Percentiles rank a stretch among this genome's conserved stretches.
These are phyloP conservation scores for Calliopsis andreniformis DNA, from an alignment of 1,140 invertebrate species.

Conservation along the genomic window DNA sequence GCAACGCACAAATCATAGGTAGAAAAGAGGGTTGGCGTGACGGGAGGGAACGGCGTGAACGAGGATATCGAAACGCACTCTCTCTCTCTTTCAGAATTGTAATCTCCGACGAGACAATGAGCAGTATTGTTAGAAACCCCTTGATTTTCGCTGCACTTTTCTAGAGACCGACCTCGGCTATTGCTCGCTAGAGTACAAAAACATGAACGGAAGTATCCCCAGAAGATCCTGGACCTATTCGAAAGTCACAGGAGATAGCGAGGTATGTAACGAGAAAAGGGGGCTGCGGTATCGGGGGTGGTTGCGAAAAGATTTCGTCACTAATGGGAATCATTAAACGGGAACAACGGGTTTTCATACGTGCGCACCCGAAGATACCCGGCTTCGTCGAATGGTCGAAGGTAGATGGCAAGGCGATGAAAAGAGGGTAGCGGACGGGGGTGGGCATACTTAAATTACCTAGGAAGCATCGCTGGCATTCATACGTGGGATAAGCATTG, in stretches of 20 bases:
- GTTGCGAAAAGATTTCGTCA: constrained; percentile 36
- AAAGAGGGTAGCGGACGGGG: constrained; percentile 23
- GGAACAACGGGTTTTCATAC: constrained; percentile 57
- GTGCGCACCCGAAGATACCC: constrained; percentile 29
- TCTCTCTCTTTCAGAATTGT: constrained; percentile 29
- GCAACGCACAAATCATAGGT: neutral
- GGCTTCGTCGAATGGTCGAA: constrained; percentile 17
- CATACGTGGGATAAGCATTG: constrained; percentile 75
- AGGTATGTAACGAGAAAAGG: too few relatives aligned
- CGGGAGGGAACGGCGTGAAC: neutral
- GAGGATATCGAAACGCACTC: neutral
- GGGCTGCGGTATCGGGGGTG: neutral
- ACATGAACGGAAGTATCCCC: neutral
- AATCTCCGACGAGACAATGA: constrained; percentile 25
- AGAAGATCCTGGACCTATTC: constrained; percentile 22
- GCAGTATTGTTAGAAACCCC: neutral
- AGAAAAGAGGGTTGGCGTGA: neutral
- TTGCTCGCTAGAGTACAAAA: constrained; percentile 30
- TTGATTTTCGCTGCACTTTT: constrained; percentile 20
- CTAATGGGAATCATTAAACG: constrained; percentile 55
- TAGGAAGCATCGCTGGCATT: constrained; percentile 68
- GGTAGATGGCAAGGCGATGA: constrained; percentile 34
- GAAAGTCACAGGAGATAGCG: neutral
- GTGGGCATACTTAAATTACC: constrained; percentile 70
- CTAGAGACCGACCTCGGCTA: constrained; percentile 41